Evolutionary conservation across 1,140 invertebrate genomes (phyloP).

Genomic region (Phthorimaea operculella): DNA sequence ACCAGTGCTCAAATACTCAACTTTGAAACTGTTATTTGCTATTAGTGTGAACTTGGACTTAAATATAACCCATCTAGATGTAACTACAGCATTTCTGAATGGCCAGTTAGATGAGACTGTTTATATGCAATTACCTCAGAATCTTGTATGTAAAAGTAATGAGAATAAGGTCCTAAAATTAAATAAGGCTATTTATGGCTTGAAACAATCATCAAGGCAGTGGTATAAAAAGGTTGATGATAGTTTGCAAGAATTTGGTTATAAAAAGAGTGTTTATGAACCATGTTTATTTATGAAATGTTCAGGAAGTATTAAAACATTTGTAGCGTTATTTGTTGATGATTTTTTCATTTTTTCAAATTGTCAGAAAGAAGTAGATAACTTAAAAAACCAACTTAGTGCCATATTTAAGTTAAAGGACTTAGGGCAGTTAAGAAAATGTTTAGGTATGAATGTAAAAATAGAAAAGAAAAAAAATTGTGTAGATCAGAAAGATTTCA

Average conservation of each 20-base stretch:
- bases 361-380: background rate
- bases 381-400: constrained; percentile 1
- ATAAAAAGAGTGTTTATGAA: constrained; percentile 10
- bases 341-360: constrained; percentile 12
- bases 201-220: constrained; percentile 10
- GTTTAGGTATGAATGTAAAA: constrained; percentile 20
- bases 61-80: constrained; percentile 34
- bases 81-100: constrained; percentile 50
- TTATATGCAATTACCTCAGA: constrained; percentile 32
- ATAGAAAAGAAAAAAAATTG: constrained; percentile 10
- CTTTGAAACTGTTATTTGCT: constrained; percentile 19
- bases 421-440: constrained; percentile 16
- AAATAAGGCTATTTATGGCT: constrained; percentile 9
- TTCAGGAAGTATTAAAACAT: constrained; percentile 2
- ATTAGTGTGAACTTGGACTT: constrained; percentile 27
- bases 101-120: constrained; percentile 35
- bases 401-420: constrained; percentile 8
- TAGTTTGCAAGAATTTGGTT: constrained; percentile 8
- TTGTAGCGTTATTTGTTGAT: constrained; percentile 10
- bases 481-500: constrained; percentile 22
- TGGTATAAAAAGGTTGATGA: constrained; percentile 11
- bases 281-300: constrained; percentile 11
- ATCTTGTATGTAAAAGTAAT: constrained; percentile 3
- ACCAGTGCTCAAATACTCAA: constrained; percentile 21
- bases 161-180: constrained; percentile 10